Base-by-base conservation (phyloP, 2,888 invertebrate genomes). In the Anaspis maculata region DNA sequence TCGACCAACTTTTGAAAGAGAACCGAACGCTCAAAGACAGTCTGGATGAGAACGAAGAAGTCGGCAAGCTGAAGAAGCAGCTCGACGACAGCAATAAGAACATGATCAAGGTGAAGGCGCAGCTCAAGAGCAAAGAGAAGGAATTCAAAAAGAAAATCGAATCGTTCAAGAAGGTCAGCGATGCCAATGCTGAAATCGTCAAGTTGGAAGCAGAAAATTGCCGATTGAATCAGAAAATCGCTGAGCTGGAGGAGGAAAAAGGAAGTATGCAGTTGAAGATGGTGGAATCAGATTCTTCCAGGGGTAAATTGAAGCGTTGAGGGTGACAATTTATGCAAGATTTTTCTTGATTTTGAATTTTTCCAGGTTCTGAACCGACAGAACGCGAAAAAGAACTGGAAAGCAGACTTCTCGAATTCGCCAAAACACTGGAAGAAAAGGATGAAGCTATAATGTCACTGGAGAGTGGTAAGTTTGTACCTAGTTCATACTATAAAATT, bases 251-350 rank as follows among this genome's bases (percentile, higher is more conserved):
- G 67, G 88, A 89, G 64, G 91, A 91, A 67, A 91, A 90, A 68
- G 89, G 89, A 53, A 87, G 88, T 67, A 75, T 91, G 57, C 88
- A 90, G 67, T 70, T 90, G 59, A 82, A 82, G 67, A 73, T 87
- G 59, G 80, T 86, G 51, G 84, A 86, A 67, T 79, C 81, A 66
- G 83, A 83, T 61, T 79, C 79, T 62, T 73, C 75, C 51, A 72
- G 77, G 74, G 69, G 34, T 37, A 32, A n/a, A n/a, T n/a, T n/a
- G n/a, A n/a, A n/a, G n/a, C n/a, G n/a, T n/a, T n/a, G n/a, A n/a
- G 16, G 25, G 3, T 14, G 14, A n/a, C 7, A 30, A 30, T 11
- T 14, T 19, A 29, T 19, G 15, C 19, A 23, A 2, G 15, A 24
- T 33, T 13, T 27, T 30, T 5, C 24, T 37, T 31, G 24, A 25